These are phyloP conservation scores for Pemphigus obesinymphae DNA, from an alignment of 1,140 invertebrate species.

Conservation along the genomic window DNA sequence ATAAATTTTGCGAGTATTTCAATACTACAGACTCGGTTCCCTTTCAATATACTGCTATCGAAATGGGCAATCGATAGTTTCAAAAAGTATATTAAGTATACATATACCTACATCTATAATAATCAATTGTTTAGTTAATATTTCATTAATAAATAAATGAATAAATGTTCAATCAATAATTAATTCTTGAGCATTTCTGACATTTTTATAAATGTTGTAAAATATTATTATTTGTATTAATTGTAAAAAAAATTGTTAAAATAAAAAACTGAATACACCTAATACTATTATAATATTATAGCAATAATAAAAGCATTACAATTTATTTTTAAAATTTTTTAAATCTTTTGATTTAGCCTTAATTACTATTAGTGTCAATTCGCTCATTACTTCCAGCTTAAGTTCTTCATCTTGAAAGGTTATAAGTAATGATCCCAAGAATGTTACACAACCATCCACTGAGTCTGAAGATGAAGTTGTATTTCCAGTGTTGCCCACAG, in stretches of 20 bases:
- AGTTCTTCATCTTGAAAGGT: neutral
- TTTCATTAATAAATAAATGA: too few relatives aligned
- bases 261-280: too few relatives aligned
- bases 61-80: neutral
- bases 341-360: neutral
- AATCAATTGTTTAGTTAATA: too few relatives aligned
- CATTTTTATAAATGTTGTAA: too few relatives aligned
- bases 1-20: neutral
- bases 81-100: neutral
- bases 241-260: too few relatives aligned
- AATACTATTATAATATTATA: too few relatives aligned
- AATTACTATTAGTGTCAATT: neutral
- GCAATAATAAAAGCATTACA: too few relatives aligned
- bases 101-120: neutral
- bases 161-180: too few relatives aligned
- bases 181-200: too few relatives aligned
- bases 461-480: neutral
- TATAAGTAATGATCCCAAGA: neutral
- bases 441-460: neutral
- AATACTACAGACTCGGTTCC: neutral
- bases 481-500: neutral
- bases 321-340: too few relatives aligned
- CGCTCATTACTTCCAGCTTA: neutral
- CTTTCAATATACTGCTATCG: neutral
- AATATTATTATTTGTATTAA: too few relatives aligned